A percentile compares a stretch with the other conserved stretches of the same genome.
Conservation (phyloP, 2,888 invertebrate species). For the Tenthredo distinguenda region DNA sequence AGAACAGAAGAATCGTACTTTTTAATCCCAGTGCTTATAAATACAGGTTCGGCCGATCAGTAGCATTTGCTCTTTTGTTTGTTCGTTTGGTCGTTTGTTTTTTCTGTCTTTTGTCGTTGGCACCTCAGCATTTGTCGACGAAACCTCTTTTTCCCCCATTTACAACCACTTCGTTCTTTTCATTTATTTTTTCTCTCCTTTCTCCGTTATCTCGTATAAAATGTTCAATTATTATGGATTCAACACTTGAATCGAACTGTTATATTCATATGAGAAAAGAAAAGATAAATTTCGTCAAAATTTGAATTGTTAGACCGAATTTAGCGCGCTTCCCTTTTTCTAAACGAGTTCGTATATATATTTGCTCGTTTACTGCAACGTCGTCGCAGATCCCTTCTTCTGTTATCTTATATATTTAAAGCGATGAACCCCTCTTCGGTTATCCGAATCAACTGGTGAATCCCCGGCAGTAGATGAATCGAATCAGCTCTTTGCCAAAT, state of each 20-base stretch:
- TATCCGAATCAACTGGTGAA: slow-evolving; percentile 40
- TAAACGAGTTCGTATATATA: slow-evolving; percentile 4
- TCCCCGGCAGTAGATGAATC: slow-evolving; percentile 21
- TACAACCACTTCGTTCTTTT: not conserved
- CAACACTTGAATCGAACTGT: not conserved
- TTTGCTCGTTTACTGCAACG: slow-evolving; percentile 19
- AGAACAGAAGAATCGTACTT: slow-evolving; percentile 14
- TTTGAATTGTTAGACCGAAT: not conserved
- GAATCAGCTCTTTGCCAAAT: slow-evolving; percentile 47
- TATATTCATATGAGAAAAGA: not conserved
- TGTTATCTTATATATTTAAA: slow-evolving; percentile 33
- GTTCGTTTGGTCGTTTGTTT: not conserved
- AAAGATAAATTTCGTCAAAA: not conserved
- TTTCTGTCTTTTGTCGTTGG: not conserved
- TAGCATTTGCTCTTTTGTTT: slow-evolving; percentile 17
- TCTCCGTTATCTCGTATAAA: not conserved
- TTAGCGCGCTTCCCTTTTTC: not conserved
- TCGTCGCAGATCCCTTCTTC: slow-evolving; percentile 60
- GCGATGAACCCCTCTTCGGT: slow-evolving; percentile 23
- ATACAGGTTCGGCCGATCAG: slow-evolving; percentile 23
- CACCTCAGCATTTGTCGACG: not conserved
- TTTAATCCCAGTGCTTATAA: slow-evolving; percentile 29
- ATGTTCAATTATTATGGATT: not conserved
- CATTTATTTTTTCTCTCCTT: not conserved
- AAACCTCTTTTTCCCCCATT: not conserved